A percentile compares a stretch with the other conserved stretches of the same genome.
phyloP scores from a whole-genome alignment of 2,797 vertebrate species.

The Sebastes dallii region DNA sequence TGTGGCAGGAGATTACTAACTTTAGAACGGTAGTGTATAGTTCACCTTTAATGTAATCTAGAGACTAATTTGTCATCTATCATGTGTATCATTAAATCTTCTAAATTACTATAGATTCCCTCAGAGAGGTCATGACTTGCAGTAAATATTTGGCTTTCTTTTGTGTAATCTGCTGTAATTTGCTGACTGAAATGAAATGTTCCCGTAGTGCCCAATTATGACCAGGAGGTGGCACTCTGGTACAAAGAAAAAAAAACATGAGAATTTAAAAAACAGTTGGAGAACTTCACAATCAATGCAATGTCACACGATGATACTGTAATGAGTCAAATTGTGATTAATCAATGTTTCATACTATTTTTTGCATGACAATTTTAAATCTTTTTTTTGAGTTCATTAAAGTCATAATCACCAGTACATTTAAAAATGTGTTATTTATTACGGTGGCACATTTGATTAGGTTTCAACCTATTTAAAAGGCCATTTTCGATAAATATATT shows the following conservation, averaged over 20 bases:
- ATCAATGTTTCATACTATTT: background rate
- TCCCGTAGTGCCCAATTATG: background rate
- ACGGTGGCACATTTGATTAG: background rate
- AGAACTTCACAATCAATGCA: background rate
- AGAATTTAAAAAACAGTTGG: no score
- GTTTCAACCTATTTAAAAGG: background rate
- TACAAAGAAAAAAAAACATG: background rate
- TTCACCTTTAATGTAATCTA: background rate
- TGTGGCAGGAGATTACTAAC: background rate
- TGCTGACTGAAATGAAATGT: background rate
- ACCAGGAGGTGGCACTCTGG: slow-evolving; percentile 48
- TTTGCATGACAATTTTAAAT: background rate
- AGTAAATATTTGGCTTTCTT: background rate
- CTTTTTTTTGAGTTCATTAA: background rate
- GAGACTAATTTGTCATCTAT: background rate
- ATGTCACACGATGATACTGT: background rate
- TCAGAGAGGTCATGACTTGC: background rate
- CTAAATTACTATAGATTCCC: background rate
- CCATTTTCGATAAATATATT: background rate
- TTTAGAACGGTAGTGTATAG: background rate
- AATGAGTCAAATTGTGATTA: background rate
- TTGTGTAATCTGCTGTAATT: background rate
- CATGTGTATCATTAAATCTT: background rate
- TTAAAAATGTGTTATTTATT: background rate
- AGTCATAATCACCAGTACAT: background rate